Evolutionary conservation across 1,140 invertebrate species (phyloP), one percentile per base, ranked within the genome.

Genomic region (Portunus trituberculatus): DNA sequence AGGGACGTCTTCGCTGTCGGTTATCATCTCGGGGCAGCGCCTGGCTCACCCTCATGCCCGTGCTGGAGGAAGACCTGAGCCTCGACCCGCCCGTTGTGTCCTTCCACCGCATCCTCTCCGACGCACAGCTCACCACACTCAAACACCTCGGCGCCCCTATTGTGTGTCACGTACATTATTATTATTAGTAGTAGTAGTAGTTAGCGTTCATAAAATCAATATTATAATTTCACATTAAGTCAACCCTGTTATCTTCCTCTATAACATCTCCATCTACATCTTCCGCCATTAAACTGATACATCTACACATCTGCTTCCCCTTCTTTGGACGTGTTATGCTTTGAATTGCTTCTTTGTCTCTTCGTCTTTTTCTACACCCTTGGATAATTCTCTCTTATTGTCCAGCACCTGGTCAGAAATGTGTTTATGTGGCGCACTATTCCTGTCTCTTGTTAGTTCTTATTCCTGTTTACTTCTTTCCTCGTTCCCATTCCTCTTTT

Each of bases 61-160:
- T 46, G 32, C n/a, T 28, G 67, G 88, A 90, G 84, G 93, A 94
- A 32, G 93, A 94, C 12, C 59, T 82, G 39, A 94, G 93, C 67
- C 93, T 94, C 7, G 95, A 97, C 29, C 97, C 97, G 25, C 96
- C 96, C 94, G 97, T 98, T 28, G 96, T 97, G 14, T 96, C 97
- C 46, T 97, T 97, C 96, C 97, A 98, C 96, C 97, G 97, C 96
- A 96, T 97, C 2, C 96, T 98, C 3, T 97, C 96, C n/a, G 97
- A 97, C 32, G 93, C 95, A 7, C 97, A 97, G 96, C 97, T 97
- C 92, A 96, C 97, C 12, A 93, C 96, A 10, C 97, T 98, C 28
- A 97, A 97, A 96, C 93, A 96, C 84, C 87, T 83, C 0, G 87
- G 87, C 10, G 39, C 16, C 4, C 93, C 93, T 6, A 20, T 94